These are phyloP conservation scores for Danaus melanippus DNA, from an alignment of 1,140 invertebrate species.

Conservation along the genomic window DNA sequence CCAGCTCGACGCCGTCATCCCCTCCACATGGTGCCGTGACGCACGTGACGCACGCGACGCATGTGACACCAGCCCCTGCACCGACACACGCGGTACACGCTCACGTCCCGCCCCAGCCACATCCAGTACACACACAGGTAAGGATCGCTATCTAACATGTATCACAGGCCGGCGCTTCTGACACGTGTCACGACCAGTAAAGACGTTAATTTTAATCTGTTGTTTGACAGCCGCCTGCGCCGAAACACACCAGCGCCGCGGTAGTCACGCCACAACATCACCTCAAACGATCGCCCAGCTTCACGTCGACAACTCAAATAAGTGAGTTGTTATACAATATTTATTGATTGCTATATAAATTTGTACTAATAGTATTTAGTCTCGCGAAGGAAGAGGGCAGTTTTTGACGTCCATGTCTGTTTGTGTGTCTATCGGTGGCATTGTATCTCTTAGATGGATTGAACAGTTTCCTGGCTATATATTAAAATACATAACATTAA, in stretches of 20 bases:
- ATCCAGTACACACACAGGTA: constrained; percentile 19
- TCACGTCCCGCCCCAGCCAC: constrained; percentile 9
- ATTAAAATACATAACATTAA: no score
- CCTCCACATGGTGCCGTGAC: constrained; percentile 9
- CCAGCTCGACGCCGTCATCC: constrained; percentile 17
- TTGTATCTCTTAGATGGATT: no score
- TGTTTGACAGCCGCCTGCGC: constrained; percentile 17
- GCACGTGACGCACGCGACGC: constrained; percentile 10
- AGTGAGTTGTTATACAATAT: constrained; percentile 31
- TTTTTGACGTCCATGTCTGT: no score
- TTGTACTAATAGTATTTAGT: no score
- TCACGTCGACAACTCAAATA: constrained; percentile 48
- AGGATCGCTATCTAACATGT: background rate
- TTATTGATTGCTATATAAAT: no score
- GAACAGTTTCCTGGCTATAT: no score
- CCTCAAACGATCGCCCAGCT: constrained; percentile 63
- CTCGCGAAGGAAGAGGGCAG: no score
- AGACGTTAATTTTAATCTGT: constrained; percentile 1
- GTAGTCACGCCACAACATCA: constrained; percentile 36
- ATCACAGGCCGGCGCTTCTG: no score
- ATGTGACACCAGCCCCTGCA: constrained; percentile 2
- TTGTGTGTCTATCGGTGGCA: no score
- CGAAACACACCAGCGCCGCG: constrained; percentile 36
- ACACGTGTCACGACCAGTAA: no score
- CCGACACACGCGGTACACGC: constrained; percentile 12